A percentile compares a stretch with the other conserved stretches of the same genome.
Conservation (phyloP, 2,888 invertebrate genomes). For the Liodrosophila aerea region DNA sequence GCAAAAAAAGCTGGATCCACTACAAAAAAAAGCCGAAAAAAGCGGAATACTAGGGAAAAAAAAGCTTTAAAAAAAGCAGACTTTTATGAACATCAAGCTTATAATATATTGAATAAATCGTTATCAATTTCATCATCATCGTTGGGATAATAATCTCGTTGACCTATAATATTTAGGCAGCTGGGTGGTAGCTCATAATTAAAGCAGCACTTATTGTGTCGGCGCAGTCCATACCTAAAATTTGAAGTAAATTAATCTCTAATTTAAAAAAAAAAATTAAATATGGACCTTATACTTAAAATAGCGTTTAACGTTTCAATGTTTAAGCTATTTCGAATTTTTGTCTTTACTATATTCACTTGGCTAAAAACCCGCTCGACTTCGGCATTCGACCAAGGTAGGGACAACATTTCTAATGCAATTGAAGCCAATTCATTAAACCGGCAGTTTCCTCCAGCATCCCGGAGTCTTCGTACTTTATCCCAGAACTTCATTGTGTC, state of each 20-base stretch:
- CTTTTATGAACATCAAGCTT: background rate
- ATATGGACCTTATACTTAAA: constrained; percentile 1
- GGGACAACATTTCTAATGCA: no score
- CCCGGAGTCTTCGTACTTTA: no score
- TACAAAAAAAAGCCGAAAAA: background rate
- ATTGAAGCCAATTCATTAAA: no score
- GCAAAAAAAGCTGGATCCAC: background rate
- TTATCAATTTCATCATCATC: constrained; percentile 5
- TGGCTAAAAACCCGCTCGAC: no score
- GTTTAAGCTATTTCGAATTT: no score
- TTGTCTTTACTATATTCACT: no score
- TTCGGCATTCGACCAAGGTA: no score
- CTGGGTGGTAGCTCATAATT: constrained; percentile 6
- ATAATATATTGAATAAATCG: constrained; percentile 6
- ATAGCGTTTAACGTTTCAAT: no score
- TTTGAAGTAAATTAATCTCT: constrained; percentile 7
- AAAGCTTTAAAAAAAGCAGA: background rate
- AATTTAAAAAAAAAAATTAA: constrained; percentile 8
- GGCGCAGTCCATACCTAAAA: constrained; percentile 12
- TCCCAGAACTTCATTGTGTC: no score
- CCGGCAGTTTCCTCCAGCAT: no score
- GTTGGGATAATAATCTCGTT: constrained; percentile 1
- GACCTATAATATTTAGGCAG: constrained; percentile 2
- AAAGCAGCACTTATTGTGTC: constrained; percentile 15
- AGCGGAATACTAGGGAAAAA: background rate